phyloP scores from a whole-genome alignment of 1,140 invertebrate species.

The Ptiloglossa arizonensis region DNA sequence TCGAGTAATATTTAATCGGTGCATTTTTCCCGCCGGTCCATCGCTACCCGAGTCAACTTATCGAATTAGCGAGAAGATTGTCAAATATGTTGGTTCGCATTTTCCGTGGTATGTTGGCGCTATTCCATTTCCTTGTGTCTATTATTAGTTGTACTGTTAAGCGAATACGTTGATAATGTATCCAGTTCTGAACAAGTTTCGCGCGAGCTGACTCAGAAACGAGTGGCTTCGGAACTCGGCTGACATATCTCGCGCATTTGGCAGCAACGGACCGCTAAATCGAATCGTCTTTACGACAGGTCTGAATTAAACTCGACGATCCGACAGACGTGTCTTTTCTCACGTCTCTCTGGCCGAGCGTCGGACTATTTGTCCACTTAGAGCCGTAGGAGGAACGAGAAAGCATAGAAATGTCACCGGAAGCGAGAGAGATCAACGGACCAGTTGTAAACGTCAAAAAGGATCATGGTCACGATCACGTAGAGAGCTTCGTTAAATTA shows the following conservation, averaged over 20 bases:
- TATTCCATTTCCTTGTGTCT: no score
- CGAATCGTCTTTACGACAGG: not conserved
- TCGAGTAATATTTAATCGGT: no score
- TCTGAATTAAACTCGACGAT: not conserved
- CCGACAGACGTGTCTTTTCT: not conserved
- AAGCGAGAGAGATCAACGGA: not conserved
- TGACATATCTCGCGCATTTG: not conserved
- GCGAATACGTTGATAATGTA: no score
- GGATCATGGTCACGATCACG: constrained; percentile 27
- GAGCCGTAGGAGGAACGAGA: not conserved
- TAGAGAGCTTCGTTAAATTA: constrained; percentile 1
- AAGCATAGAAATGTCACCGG: not conserved
- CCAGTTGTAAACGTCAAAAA: not conserved
- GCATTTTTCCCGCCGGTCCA: no score
- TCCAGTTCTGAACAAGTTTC: not conserved
- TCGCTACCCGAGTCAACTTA: no score
- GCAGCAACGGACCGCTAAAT: not conserved
- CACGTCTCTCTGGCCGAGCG: not conserved
- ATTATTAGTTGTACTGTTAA: no score
- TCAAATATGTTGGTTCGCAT: no score
- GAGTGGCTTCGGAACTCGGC: not conserved
- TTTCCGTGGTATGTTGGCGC: no score
- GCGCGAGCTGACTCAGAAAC: no score
- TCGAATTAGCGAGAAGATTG: no score
- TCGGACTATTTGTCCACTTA: not conserved